These are phyloP conservation scores for Prenolepis imparis DNA, from an alignment of 2,888 invertebrate genomes.

Conservation along the genomic window DNA sequence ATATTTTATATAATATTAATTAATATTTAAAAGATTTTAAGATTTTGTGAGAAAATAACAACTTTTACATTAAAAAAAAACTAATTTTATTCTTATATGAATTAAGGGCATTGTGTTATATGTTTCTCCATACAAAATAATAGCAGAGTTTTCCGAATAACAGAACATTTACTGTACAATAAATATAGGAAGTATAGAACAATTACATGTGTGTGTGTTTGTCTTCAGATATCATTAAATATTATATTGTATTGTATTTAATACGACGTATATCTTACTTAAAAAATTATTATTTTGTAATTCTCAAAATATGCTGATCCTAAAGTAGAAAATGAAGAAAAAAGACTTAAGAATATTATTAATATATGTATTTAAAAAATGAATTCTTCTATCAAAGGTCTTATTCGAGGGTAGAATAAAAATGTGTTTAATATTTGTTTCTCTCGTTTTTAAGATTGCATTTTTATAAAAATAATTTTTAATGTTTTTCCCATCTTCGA, in stretches of 20 bases:
- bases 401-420: neutral
- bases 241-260: neutral
- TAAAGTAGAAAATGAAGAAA: neutral
- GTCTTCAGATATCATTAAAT: neutral
- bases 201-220: neutral
- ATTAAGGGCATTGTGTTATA: neutral
- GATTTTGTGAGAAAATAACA: neutral
- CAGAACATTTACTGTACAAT: conserved; percentile 19
- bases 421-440: neutral
- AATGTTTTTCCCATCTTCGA: neutral
- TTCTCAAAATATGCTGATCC: neutral
- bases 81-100: neutral
- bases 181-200: neutral
- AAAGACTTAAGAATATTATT: neutral
- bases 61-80: neutral
- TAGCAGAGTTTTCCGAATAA: neutral
- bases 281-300: neutral
- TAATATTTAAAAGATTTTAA: neutral
- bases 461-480: neutral
- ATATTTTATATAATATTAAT: neutral
- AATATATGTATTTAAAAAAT: neutral
- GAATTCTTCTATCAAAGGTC: neutral
- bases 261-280: neutral
- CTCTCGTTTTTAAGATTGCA: neutral
- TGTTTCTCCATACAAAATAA: conserved; percentile 21